Evolutionary conservation across 2,113 vertebrate species (phyloP), one percentile per base, ranked within the genome.

Genomic region (Cyphomyrus discorhynchus): DNA sequence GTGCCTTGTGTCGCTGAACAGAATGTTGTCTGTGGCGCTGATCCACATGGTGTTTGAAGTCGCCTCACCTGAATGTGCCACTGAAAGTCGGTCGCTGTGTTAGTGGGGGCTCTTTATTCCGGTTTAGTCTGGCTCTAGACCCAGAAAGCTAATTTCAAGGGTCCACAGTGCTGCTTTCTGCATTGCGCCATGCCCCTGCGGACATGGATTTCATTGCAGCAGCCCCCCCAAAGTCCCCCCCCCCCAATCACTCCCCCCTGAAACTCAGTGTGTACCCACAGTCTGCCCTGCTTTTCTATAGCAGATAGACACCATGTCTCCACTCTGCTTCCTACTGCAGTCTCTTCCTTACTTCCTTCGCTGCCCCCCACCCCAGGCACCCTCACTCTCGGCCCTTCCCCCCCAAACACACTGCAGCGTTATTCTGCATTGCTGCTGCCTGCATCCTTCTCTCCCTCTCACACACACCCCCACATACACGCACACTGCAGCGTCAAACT

Each of bases 401-500:
- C 58, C 53, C 89, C 24, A 87, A 87, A 56, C 85, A 56, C 47
- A 19, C 17, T 31, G 74, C 62, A 39, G n/a, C 50, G 39, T 84
- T 53, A 80, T 47, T 86, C 56, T 88, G 31, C 66, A 24, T 27
- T 85, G 3, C 90, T 84, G 31, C 70, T 19, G 82, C 7, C 39
- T 24, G 17, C 42, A 11, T 83, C 45, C 19, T 21, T 45, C 45
- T 83, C 77, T 82, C 77, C 46, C 42, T n/a, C 58, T 74, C 46
- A 49, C 50, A 56, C 70, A 66, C 88, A 89, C 90, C 91, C 91
- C 89, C 21, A n/a, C 89, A 9, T 19, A 49, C 89, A 92, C 88
- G 89, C 92, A 90, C 88, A 89, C n/a, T 53, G 80, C 88, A 85
- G n/a, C 93, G 90, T 91, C 87, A 92, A 91, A 87, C 93, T 94